These are phyloP conservation scores for Corella eumyota DNA, from an alignment of 23 tunicate genomes.

Conservation along the genomic window DNA sequence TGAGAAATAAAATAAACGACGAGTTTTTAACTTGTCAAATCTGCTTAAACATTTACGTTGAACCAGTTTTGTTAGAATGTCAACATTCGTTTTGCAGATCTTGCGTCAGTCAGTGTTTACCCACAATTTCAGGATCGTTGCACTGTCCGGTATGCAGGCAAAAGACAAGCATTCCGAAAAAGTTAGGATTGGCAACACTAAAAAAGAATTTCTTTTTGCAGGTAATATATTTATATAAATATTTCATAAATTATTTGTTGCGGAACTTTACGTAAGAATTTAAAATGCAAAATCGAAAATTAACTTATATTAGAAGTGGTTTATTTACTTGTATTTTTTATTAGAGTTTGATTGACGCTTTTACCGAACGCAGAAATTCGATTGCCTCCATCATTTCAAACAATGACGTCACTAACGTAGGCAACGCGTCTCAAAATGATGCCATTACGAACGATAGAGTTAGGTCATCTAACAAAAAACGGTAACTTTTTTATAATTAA, in stretches of 20 bases:
- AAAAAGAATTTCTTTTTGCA: conserved; percentile 42
- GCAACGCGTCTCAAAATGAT: too few species aligned
- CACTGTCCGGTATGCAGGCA: conserved; percentile 52
- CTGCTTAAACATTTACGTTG: conserved; percentile 22
- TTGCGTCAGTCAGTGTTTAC: conserved; percentile 27
- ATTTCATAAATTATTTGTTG: not conserved
- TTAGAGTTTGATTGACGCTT: conserved; percentile 38
- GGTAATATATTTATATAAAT: conserved; percentile 1
- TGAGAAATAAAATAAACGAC: conserved; percentile 33
- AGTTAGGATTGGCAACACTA: conserved; percentile 12
- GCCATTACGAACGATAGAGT: too few species aligned
- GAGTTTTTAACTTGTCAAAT: conserved; percentile 46
- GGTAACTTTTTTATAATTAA: too few species aligned
- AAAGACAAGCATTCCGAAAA: conserved; percentile 18
- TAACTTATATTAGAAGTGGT: too few species aligned
- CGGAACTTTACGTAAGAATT: not conserved
- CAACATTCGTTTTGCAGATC: conserved; percentile 39
- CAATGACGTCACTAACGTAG: too few species aligned
- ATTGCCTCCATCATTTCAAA: not conserved
- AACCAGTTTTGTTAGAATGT: conserved; percentile 28
- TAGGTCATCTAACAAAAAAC: too few species aligned
- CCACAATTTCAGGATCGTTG: conserved; percentile 9
- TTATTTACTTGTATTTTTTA: too few species aligned
- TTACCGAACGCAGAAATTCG: conserved; percentile 20
- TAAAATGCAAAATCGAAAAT: too few species aligned